A percentile compares a stretch with the other conserved stretches of the same genome.
phyloP scores from a whole-genome alignment of 2,113 vertebrate genomes.

The Sylvietta virens region DNA sequence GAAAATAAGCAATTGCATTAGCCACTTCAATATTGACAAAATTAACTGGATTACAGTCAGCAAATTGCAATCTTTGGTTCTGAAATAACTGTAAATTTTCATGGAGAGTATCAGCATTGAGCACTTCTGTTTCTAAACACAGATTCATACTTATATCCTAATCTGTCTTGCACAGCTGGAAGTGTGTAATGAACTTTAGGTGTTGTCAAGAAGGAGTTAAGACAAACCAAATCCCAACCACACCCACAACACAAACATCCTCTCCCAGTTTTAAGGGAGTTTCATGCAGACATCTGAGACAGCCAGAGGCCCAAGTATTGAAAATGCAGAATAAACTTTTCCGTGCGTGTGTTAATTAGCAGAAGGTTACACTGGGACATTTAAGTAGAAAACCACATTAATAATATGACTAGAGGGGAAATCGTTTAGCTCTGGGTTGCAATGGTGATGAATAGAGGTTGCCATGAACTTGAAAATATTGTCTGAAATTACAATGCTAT shows the following conservation, averaged over 20 bases:
- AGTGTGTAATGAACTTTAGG: not conserved
- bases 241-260: not conserved
- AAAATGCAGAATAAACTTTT: conserved; percentile 43
- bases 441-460: conserved; percentile 39
- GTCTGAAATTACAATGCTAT: not conserved
- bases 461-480: conserved; percentile 36
- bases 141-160: not conserved
- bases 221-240: not conserved
- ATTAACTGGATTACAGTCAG: not conserved
- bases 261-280: not conserved
- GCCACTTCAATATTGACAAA: not conserved
- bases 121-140: not conserved
- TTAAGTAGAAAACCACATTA: conserved; percentile 29
- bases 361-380: conserved; percentile 23
- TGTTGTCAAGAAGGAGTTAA: not conserved
- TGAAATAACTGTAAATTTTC: not conserved
- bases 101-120: not conserved
- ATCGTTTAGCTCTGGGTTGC: not conserved
- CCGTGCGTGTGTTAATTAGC: conserved; percentile 35
- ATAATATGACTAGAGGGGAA: conserved; percentile 39
- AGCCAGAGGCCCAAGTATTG: not conserved
- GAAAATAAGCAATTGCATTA: not conserved
- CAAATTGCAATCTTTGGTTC: not conserved
- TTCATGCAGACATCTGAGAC: not conserved
- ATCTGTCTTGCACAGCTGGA: not conserved